These are phyloP conservation scores for Tetragonula clypearis DNA, from an alignment of 1,140 invertebrate genomes.

Conservation along the genomic window DNA sequence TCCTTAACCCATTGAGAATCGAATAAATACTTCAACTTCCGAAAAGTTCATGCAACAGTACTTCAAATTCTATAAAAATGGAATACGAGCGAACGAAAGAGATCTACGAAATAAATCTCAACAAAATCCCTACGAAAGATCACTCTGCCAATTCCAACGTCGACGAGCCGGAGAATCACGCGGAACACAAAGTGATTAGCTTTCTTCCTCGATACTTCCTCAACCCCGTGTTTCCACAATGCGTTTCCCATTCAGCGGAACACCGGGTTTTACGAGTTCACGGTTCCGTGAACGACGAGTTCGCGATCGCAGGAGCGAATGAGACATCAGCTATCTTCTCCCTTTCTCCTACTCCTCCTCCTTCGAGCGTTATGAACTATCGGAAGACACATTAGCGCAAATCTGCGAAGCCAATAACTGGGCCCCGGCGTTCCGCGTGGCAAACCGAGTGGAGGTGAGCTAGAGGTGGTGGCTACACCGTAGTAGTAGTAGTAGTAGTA, in stretches of 20 bases:
- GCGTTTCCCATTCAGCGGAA: constrained; percentile 26
- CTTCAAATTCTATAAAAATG: too few species aligned
- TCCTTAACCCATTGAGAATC: too few species aligned
- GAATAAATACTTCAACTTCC: too few species aligned
- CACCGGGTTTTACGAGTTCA: constrained; percentile 70
- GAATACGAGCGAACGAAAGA: too few species aligned
- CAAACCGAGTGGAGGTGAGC: constrained; percentile 11
- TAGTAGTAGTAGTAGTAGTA: constrained; percentile 14
- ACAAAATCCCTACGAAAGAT: too few species aligned
- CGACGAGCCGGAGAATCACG: too few species aligned
- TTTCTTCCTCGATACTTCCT: not conserved
- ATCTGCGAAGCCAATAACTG: constrained; percentile 79
- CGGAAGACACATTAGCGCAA: constrained; percentile 80
- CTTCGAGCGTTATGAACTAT: constrained; percentile 76
- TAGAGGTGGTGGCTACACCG: constrained; percentile 44
- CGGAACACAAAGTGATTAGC: too few species aligned
- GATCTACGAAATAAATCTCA: too few species aligned
- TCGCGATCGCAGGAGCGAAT: not conserved
- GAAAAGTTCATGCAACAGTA: too few species aligned
- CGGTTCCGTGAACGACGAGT: constrained; percentile 66
- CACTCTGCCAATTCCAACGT: too few species aligned
- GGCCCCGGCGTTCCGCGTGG: constrained; percentile 58
- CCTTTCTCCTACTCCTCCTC: too few species aligned
- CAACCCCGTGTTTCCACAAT: too few species aligned
- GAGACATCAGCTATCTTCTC: not conserved